A percentile compares a stretch with the other conserved stretches of the same genome.
phyloP scores from a whole-genome alignment of 2,113 vertebrate genomes.

The Eulemur macaco region DNA sequence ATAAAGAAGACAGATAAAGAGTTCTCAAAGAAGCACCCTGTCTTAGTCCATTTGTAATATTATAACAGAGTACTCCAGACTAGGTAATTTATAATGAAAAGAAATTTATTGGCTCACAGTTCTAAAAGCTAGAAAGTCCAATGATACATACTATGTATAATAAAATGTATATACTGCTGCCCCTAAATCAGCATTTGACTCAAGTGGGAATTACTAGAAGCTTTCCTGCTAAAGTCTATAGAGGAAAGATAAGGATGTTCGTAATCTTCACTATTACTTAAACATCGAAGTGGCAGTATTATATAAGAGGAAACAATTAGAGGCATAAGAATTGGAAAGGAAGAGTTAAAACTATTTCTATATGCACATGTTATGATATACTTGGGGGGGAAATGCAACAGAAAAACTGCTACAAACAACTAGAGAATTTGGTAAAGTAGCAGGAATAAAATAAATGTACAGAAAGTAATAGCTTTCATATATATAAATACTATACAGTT shows the following conservation, averaged over 20 bases:
- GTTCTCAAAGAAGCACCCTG: no score
- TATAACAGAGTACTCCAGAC: no score
- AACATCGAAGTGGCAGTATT: background rate
- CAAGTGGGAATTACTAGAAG: background rate
- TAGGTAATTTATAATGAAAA: no score
- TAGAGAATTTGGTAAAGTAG: background rate
- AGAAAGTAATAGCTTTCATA: background rate
- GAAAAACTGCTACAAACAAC: background rate
- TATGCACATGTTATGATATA: background rate
- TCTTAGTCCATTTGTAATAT: no score
- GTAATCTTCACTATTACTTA: background rate
- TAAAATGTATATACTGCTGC: background rate
- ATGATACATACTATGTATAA: background rate
- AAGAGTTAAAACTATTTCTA: background rate
- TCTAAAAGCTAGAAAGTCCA: no score
- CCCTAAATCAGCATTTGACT: background rate
- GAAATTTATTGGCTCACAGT: no score
- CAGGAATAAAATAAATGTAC: background rate
- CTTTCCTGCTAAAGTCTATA: background rate
- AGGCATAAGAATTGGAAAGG: background rate
- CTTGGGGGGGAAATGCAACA: background rate
- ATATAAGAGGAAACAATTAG: background rate
- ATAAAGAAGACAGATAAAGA: no score
- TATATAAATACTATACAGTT: background rate
- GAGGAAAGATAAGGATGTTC: background rate